Evolutionary conservation across 2,888 invertebrate genomes (phyloP), one percentile per base, ranked within the genome.

Genomic region (Cantharis flavilabris): DNA sequence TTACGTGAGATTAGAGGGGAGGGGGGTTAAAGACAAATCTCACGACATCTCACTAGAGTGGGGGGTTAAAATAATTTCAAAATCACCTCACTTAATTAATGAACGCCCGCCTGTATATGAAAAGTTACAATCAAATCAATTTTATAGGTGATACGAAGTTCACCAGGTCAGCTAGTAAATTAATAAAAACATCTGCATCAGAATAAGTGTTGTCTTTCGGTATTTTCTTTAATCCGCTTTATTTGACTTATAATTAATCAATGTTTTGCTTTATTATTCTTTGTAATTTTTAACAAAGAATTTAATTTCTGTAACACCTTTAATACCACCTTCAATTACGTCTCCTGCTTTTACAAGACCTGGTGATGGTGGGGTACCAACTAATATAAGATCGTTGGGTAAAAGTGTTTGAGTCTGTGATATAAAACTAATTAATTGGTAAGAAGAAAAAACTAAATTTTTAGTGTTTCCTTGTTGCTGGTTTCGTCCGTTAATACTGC

Each of bases 361-460:
- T 10, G 93, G 92, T 10, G 93, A 94, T 62, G 91, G 90, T 0
- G 94, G 94, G 0, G 94, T 94, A 7, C 95, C 95, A 3, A 95
- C 95, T 28, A 95, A 87, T 80, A 96, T 91, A 9, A 95, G 86
- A 87, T 95, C 95, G 78, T 93, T 93, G 9, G 91, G 91, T 82
- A 95, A 94, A 76, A 95, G 85, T 0, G 93, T 94, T 88, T 95
- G 93, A 83, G 90, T 92, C 75, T 90, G 87, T 3, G 94, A 94
- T 64, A 93, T 90, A 85, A 92, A 92, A 71, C 92, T 90, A 33
- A 96, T 91, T 11, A 96, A 88, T 71, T 90, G 89, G 0, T 93
- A 91, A 16, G 93, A 88, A 69, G 88, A 89, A 84, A 94, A 95
- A 20, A 94, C 91, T 89, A 96, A 91, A 85, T 94, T 93, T 20